phyloP scores from a whole-genome alignment of 2,113 vertebrate species.

The Carettochelys insculpta region DNA sequence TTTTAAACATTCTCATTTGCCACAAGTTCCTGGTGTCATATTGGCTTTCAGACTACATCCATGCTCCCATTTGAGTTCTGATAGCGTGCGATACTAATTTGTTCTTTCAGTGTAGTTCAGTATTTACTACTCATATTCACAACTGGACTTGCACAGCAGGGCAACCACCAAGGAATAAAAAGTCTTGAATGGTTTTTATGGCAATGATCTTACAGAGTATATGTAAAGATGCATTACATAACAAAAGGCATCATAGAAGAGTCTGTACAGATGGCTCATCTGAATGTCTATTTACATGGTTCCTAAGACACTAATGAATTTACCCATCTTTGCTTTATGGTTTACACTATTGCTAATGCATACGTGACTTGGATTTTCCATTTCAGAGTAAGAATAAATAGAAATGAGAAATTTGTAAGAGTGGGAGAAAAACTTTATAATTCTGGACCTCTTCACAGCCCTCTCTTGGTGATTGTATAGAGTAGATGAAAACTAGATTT shows the following conservation, averaged over 20 bases:
- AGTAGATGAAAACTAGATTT: constrained; percentile 23
- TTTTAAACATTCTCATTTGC: neutral
- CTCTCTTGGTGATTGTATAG: neutral
- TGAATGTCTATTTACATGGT: neutral
- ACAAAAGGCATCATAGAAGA: neutral
- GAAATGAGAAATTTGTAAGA: neutral
- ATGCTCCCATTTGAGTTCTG: neutral
- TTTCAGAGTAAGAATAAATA: neutral
- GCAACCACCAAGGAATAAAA: neutral
- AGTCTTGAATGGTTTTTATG: neutral
- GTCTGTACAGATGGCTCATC: neutral
- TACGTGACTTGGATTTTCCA: neutral
- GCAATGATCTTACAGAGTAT: neutral
- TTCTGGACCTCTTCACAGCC: neutral
- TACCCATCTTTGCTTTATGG: neutral
- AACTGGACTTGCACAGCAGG: neutral
- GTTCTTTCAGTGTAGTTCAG: neutral
- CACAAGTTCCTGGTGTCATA: neutral
- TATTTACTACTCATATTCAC: neutral
- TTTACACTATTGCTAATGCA: neutral
- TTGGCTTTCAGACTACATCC: neutral
- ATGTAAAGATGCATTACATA: neutral
- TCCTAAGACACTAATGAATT: neutral
- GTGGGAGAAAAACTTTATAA: neutral
- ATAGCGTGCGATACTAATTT: neutral